Base-by-base conservation (phyloP, 2,113 vertebrate genomes). In the Sceloporus undulatus region DNA sequence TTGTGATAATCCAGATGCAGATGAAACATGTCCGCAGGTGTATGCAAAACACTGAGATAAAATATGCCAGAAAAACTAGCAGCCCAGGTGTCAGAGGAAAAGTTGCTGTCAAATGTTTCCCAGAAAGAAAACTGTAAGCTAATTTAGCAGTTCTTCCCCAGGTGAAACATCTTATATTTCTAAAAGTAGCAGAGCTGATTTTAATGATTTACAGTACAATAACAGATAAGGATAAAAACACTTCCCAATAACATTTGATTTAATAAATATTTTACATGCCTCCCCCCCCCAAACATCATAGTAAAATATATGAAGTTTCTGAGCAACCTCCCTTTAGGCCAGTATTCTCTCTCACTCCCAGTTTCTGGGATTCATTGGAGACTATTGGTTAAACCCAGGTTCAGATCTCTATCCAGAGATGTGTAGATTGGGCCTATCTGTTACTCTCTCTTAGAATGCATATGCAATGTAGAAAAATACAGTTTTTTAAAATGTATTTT, bases 21-120 rank as follows among this genome's bases (percentile, higher is more conserved):
- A 34, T 79, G n/a, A 54, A 70, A 70, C 65, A 38, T 79, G 54
- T 86, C 29, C 76, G 21, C 85, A 86, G 85, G 29, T 79, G 85
- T 52, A 5, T 29, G 54, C 38, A 70, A 86, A 54, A 52, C 34
- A 27, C 14, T 16, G 76, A n/a, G 65, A 25, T 56, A 85, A 29
- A 40, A 40, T 2, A 8, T 5, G 13, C 1, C 48, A 76, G 54
- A 21, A 77, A 85, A 65, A 78, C 16, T 21, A 79, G 19, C 13
- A 70, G 11, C 29, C 29, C 65, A 71, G 76, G 75, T 85, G 84
- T 40, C 27, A 18, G 19, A 79, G 27, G 66, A 77, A 85, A 19
- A 18, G 40, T n/a, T n/a, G 29, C 19, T 56, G 34, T 65, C 59
- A 68, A 48, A 21, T 68, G 10, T 62, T 66, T 2, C 9, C 75